Evolutionary conservation across 2,797 vertebrate genomes (phyloP).

Genomic region (Rhynchotus rufescens): DNA sequence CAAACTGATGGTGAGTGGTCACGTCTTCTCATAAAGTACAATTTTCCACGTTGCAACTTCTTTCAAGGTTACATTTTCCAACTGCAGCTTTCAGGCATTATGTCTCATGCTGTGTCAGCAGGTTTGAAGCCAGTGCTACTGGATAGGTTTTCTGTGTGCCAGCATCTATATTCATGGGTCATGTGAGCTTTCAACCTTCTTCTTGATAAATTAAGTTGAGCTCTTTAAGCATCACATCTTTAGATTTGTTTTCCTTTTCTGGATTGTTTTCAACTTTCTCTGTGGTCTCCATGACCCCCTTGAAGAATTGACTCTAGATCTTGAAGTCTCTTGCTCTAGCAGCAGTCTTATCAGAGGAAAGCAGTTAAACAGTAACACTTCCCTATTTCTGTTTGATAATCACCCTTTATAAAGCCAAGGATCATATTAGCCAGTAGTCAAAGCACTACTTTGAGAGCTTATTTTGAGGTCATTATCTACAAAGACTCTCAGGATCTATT

Average conservation of each 20-base stretch:
- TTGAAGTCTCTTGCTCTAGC: background rate
- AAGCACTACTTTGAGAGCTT: background rate
- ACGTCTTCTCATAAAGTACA: background rate
- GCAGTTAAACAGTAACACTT: background rate
- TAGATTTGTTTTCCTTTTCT: background rate
- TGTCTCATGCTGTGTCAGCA: constrained; percentile 12
- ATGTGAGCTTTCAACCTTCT: background rate
- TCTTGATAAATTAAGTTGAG: background rate
- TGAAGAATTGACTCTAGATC: background rate
- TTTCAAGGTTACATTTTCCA: constrained; percentile 19
- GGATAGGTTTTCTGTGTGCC: background rate
- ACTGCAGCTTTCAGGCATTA: background rate
- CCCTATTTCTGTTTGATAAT: background rate
- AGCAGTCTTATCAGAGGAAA: background rate
- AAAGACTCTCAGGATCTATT: background rate
- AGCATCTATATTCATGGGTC: background rate
- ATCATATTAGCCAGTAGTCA: background rate
- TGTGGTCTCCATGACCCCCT: background rate
- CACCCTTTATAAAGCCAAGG: background rate
- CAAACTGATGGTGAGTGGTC: background rate
- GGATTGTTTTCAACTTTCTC: background rate
- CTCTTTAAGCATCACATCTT: background rate
- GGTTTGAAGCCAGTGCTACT: background rate
- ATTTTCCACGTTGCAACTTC: background rate
- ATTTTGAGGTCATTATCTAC: background rate